Percentiles rank a stretch among this genome's conserved stretches.
phyloP scores from a whole-genome alignment of 2,797 vertebrate genomes.

The Lerista edwardsae region DNA sequence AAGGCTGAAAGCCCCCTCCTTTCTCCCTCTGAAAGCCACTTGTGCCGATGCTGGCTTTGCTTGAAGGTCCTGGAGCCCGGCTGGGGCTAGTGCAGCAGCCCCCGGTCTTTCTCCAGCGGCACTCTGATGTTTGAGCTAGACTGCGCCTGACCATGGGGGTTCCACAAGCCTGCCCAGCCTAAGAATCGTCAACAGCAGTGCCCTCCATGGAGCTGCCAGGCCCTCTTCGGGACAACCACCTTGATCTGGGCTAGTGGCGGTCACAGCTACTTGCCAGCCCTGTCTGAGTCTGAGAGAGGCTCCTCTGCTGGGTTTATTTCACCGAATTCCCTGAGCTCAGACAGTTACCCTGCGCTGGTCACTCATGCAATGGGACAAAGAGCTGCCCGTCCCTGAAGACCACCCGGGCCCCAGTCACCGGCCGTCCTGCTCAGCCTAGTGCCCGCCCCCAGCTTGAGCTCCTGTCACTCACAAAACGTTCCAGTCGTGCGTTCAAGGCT shows the following conservation, averaged over 20 bases:
- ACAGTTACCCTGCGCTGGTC: background rate
- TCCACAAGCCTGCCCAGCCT: background rate
- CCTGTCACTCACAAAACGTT: background rate
- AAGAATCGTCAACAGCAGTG: background rate
- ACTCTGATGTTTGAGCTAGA: background rate
- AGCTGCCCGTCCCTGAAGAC: too few species aligned
- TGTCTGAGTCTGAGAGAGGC: too few species aligned
- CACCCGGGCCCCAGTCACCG: background rate
- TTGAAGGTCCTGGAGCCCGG: too few species aligned
- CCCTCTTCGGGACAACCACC: background rate
- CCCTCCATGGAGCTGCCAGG: background rate
- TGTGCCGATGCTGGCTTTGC: too few species aligned
- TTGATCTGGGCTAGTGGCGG: too few species aligned
- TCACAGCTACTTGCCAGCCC: too few species aligned
- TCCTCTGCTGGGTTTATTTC: too few species aligned
- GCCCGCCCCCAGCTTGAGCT: background rate
- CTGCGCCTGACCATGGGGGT: background rate
- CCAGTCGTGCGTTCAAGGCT: background rate
- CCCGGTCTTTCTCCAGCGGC: too few species aligned
- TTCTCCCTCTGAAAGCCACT: too few species aligned
- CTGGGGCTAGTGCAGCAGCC: too few species aligned
- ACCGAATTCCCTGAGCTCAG: too few species aligned
- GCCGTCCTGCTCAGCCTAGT: background rate
- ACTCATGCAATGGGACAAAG: background rate
- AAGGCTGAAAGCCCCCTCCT: too few species aligned